A percentile compares a stretch with the other conserved stretches of the same genome.
These are phyloP conservation scores for Stenchaetothrips biformis DNA, from an alignment of 2,888 invertebrate species.

Conservation along the genomic window DNA sequence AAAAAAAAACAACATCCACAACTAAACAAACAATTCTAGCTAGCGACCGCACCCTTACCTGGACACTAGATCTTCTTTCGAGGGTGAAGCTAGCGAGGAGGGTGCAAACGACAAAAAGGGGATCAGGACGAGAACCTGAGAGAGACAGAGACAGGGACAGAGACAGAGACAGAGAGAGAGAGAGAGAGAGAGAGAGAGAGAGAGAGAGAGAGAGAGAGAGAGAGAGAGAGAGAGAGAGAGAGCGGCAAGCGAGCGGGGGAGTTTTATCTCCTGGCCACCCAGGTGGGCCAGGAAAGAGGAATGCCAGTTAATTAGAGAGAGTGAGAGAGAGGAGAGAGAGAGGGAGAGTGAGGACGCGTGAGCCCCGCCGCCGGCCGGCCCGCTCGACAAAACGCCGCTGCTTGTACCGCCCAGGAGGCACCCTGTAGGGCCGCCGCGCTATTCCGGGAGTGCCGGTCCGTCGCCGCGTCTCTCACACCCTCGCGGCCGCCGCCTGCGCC, in stretches of 20 bases:
- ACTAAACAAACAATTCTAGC: too few relatives aligned
- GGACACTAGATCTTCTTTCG: too few relatives aligned
- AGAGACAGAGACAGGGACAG: conserved; percentile 26
- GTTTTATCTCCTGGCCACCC: neutral
- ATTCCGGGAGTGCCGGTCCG: too few relatives aligned
- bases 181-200: conserved; percentile 18
- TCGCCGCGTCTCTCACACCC: too few relatives aligned
- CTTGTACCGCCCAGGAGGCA: too few relatives aligned
- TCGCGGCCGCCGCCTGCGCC: too few relatives aligned
- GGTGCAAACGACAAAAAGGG: neutral
- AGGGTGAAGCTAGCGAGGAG: too few relatives aligned
- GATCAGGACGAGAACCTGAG: conserved; percentile 21
- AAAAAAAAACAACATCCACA: too few relatives aligned
- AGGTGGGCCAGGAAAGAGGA: neutral
- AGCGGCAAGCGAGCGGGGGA: conserved; percentile 25
- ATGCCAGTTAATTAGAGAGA: neutral
- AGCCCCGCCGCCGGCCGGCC: neutral
- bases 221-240: conserved; percentile 30
- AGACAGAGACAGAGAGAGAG: conserved; percentile 16
- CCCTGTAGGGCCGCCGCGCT: too few relatives aligned
- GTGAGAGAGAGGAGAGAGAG: neutral
- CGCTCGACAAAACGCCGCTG: too few relatives aligned
- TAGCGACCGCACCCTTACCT: too few relatives aligned
- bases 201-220: conserved; percentile 19
- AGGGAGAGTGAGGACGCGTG: neutral